Evolutionary conservation across 2,113 vertebrate genomes (phyloP), one percentile per base, ranked within the genome.

Genomic region (Erythrolamprus reginae): DNA sequence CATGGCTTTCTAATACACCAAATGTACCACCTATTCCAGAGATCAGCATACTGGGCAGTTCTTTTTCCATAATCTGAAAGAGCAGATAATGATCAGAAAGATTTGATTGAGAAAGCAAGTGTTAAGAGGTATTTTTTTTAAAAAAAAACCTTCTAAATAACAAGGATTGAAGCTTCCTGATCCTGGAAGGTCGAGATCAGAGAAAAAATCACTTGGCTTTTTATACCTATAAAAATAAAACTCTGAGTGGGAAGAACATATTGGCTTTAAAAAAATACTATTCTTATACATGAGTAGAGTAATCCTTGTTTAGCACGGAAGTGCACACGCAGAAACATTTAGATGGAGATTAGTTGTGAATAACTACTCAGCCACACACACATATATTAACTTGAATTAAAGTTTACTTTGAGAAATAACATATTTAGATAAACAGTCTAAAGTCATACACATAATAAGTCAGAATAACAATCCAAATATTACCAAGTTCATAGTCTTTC

Each of bases 31-130:
- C 97, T n/a, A 97, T 19, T 65, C 86, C 95, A 61, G 89, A 89
- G 48, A 96, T 86, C 93, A 98, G 90, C 91, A 97, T 77, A 0
- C 93, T 93, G 0, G 96, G 97, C 52, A 95, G 89, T 4, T 94
- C 91, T 70, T 96, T 94, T 93, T 95, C 96, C 96, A 96, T 97
- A 88, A 90, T 70, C 95, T 96, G 89, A n/a, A 83, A 70, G 9
- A 87, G 45, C 1, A 89, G 42, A 1, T 45, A 45, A 92, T 86
- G 0, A 89, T 24, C 15, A 91, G 3, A 83, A 87, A 84, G 3
- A 84, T 0, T 55, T 1, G 26, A 85, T 19, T 38, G 9, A 82
- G 47, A 90, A 56, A 6, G 82, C 56, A 23, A 52, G 2, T 2
- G 48, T 82, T 48, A 84, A 51, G 88, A 26, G 23, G 77, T n/a